Evolutionary conservation across 2,797 vertebrate species (phyloP), one percentile per base, ranked within the genome.

Genomic region (Gymnothorax reevesii): DNA sequence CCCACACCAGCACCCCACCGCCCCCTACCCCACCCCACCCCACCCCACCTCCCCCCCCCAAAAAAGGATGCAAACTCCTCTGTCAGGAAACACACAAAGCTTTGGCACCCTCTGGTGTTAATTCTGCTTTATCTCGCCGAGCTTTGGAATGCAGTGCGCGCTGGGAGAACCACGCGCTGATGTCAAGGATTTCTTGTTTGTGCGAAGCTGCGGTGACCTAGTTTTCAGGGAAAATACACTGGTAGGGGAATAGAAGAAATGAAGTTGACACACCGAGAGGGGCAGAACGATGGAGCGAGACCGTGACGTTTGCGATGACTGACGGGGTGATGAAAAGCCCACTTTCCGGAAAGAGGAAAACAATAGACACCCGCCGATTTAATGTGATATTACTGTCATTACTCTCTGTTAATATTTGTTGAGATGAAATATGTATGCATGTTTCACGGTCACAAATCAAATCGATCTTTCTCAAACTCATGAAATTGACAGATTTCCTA

Each of bases 101-200:
- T 97, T 97, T 96, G 95, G 96, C 96, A 95, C 96, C 96, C 96
- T 96, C 96, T 97, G 95, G 94, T 97, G 96, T 96, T 96, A 92
- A 91, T 90, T 90, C 92, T 64, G 88, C 89, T 92, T 91, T 92
- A 5, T 62, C 59, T 87, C 83, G 27, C 59, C 25, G 22, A 84
- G 7, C 25, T 2, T 1, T 17, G 27, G 20, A 52, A 33, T 42
- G 33, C 33, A 87, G 52, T 3, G 7, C 55, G 69, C 82, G 79
- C 57, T 9, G 57, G 22, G 22, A 75, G 57, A 42, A 2, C 15
- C 49, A n/a, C 86, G 17, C 49, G 12, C 54, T 22, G 25, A 52
- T 83, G 66, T 75, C 82, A 84, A 49, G 59, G 42, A 69, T 80
- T 64, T 85, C 83, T 69, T 82, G 33, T 86, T 85, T 59, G 73